phyloP scores from a whole-genome alignment of 2,888 invertebrate species.

The Dynastes hyllus region DNA sequence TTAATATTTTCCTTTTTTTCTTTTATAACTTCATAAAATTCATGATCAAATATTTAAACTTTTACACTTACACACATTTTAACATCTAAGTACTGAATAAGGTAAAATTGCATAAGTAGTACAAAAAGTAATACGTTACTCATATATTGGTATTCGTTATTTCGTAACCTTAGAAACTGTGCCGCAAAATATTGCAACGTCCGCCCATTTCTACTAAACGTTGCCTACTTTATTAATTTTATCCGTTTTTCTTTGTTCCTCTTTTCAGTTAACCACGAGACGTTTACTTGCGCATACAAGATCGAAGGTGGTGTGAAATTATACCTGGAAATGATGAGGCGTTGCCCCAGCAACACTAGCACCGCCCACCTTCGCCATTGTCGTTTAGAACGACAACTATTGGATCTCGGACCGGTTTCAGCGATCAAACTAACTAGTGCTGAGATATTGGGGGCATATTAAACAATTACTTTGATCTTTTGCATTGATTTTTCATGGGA shows the following conservation, averaged over 20 bases:
- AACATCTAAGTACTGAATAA: too few relatives aligned
- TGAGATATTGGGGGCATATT: too few relatives aligned
- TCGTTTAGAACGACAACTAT: constrained; percentile 22
- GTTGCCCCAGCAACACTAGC: constrained; percentile 27
- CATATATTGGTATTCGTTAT: neutral
- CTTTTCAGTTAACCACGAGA: neutral
- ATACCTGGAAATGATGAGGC: constrained; percentile 24
- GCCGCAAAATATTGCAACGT: neutral
- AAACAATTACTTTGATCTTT: too few relatives aligned
- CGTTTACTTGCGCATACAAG: neutral
- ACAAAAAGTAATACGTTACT: neutral
- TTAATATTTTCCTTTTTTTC: too few relatives aligned
- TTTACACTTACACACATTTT: too few relatives aligned
- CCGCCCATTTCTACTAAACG: too few relatives aligned
- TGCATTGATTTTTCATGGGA: too few relatives aligned
- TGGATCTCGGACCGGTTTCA: constrained; percentile 19
- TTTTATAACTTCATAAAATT: too few relatives aligned
- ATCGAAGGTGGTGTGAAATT: neutral
- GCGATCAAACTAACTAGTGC: neutral
- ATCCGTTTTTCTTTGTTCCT: neutral
- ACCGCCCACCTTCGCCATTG: constrained; percentile 43
- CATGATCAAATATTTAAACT: too few relatives aligned
- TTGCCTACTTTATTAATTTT: too few relatives aligned
- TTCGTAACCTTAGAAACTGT: neutral
- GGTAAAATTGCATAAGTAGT: too few relatives aligned